Conservation (phyloP, 2,113 vertebrate genomes). For the Oriolus oriolus region DNA sequence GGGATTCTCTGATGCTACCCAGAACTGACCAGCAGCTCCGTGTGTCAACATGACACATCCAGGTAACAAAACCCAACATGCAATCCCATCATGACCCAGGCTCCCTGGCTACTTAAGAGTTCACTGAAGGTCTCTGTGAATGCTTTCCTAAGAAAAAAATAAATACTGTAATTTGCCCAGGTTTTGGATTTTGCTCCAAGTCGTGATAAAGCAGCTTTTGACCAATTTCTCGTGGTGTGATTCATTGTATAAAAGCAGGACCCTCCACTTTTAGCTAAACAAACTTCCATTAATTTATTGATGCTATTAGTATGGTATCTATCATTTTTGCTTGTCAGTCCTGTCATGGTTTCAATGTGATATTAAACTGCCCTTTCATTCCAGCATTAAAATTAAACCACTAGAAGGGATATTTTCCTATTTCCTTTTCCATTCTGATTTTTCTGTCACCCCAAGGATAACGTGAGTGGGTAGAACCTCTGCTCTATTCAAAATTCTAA, state of each 20-base stretch:
- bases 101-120: neutral
- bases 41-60: neutral
- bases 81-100: neutral
- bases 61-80: neutral
- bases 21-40: neutral
- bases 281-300: neutral
- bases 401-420: neutral
- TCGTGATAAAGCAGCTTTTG: neutral
- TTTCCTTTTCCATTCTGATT: neutral
- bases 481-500: neutral
- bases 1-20: neutral
- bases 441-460: neutral
- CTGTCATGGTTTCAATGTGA: neutral
- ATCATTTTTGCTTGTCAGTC: neutral
- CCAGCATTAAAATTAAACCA: neutral
- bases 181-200: neutral
- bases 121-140: neutral
- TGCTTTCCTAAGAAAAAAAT: neutral
- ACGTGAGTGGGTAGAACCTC: neutral
- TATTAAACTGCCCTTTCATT: neutral
- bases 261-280: neutral
- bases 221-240: neutral
- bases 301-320: neutral
- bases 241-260: neutral
- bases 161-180: neutral